Evolutionary conservation across 1,140 invertebrate genomes (phyloP).

Genomic region (Fopius arisanus): DNA sequence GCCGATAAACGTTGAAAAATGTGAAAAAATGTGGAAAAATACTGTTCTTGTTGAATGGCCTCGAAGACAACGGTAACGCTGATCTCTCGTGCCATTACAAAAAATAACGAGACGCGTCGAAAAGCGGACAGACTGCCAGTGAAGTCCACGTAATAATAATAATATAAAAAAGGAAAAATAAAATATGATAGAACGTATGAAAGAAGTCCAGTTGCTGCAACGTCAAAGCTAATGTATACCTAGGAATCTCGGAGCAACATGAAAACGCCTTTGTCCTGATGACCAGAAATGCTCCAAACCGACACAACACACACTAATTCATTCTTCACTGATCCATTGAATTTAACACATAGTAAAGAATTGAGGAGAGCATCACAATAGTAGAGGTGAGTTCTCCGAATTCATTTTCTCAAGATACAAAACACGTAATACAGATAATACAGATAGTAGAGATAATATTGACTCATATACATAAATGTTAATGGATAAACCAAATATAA

Average conservation of each 20-base stretch:
- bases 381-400: too few relatives aligned
- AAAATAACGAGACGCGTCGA: background rate
- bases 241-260: background rate
- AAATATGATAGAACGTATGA: background rate
- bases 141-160: background rate
- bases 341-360: too few relatives aligned
- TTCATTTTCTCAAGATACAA: too few relatives aligned
- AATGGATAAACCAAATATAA: too few relatives aligned
- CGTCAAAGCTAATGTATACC: background rate
- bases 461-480: too few relatives aligned
- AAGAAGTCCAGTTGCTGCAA: background rate
- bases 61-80: slow-evolving; percentile 12
- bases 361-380: too few relatives aligned
- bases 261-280: slow-evolving; percentile 2
- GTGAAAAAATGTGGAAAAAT: background rate
- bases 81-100: background rate
- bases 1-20: background rate
- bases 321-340: too few relatives aligned
- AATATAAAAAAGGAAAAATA: background rate
- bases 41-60: background rate
- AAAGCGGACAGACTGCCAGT: background rate
- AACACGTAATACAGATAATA: too few relatives aligned
- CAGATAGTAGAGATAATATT: too few relatives aligned
- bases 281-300: slow-evolving; percentile 5
- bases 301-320: background rate